phyloP scores from a whole-genome alignment of 2,797 vertebrate genomes.

The Pogoniulus pusillus region DNA sequence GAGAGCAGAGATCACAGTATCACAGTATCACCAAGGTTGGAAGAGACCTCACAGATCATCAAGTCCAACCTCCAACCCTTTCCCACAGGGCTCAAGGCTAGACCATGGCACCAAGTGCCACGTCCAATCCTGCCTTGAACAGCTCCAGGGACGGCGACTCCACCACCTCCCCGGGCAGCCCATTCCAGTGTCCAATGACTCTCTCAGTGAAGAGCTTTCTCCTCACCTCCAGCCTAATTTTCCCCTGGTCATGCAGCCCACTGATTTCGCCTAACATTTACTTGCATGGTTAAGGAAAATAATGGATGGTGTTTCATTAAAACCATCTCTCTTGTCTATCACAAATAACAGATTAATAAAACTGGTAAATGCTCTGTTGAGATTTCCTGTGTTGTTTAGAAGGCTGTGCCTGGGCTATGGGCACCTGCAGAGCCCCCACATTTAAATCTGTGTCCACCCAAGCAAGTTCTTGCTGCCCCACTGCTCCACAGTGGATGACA shows the following conservation, averaged over 20 bases:
- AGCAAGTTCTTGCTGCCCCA: not conserved
- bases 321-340: not conserved
- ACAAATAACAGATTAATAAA: not conserved
- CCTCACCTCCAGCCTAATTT: too few relatives aligned
- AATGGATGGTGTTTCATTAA: not conserved
- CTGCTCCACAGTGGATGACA: not conserved
- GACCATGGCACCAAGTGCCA: too few relatives aligned
- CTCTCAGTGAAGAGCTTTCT: too few relatives aligned
- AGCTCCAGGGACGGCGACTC: too few relatives aligned
- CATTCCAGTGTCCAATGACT: too few relatives aligned
- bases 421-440: not conserved
- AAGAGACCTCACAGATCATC: too few relatives aligned
- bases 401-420: not conserved
- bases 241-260: not conserved
- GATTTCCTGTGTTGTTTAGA: not conserved
- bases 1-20: not conserved
- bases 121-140: too few relatives aligned
- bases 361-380: not conserved
- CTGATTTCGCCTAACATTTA: not conserved
- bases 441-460: fast-evolving
- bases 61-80: too few relatives aligned
- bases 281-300: not conserved
- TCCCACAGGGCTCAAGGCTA: too few relatives aligned
- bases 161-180: too few relatives aligned
- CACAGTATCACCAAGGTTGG: too few relatives aligned